Base-by-base conservation (phyloP, 2,888 invertebrate genomes). In the Tetragonisca angustula region DNA sequence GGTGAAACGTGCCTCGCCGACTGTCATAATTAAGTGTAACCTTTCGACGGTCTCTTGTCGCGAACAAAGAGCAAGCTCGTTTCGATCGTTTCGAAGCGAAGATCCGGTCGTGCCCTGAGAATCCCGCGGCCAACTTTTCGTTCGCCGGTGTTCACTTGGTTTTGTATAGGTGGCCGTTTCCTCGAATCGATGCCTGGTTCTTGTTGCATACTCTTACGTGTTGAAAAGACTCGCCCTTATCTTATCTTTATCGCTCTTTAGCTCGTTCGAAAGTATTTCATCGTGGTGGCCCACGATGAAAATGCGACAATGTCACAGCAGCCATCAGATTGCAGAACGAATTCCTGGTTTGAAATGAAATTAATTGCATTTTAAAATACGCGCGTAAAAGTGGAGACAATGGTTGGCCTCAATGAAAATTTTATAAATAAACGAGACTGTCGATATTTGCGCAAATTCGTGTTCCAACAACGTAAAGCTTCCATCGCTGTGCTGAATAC, bases 21-120 rank as follows among this genome's bases (percentile, higher is more conserved):
- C 72, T 76, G 59, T 68, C 73, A 65, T 79, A 76, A 85, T 76
- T 81, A 78, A 84, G 62, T 32, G 71, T 85, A 76, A 86, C 69
- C 77, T 86, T 74, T 79, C 68, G 79, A 68, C 67, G 83, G 27
- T 54, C 68, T 64, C 65, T 49, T 54, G 65, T 84, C 75, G 62
- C 43, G 79, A 79, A 86, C 87, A 87, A 86, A 87, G 86, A 79
- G 56, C 64, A 65, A 65, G 74, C 70, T 65, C 43, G 43, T 43
- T 84, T 86, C 64, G 69, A 84, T 84, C 84, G 72, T 84, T 71
- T 74, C 78, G 84, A 84, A 80, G 82, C 87, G 87, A 80, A 87
- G 87, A 87, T 87, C 87, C 87, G 87, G 87, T 27, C 79, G 79
- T 76, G 79, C 77, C 79, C 67, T 70, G 84, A 83, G 81, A 85